Evolutionary conservation across 2,888 invertebrate genomes (phyloP).

Genomic region (Petrolisthes manimaculis): DNA sequence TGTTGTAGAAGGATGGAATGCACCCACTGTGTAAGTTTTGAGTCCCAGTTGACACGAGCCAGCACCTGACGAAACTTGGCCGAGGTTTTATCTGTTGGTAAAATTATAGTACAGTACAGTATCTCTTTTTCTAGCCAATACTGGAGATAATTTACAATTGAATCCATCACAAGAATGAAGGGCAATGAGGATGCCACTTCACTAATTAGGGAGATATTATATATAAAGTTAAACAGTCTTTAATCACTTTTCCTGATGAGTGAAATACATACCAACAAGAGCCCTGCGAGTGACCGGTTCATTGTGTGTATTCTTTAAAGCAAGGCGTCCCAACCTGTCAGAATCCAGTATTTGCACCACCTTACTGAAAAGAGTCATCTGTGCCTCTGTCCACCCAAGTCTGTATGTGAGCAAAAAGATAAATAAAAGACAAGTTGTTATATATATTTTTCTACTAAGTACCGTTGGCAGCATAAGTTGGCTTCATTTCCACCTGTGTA

Average conservation of each 20-base stretch:
- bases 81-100: slow-evolving; percentile 67
- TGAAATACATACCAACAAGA: slow-evolving; percentile 45
- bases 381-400: slow-evolving; percentile 57
- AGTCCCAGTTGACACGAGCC: slow-evolving; percentile 81
- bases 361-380: slow-evolving; percentile 48
- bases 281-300: slow-evolving; percentile 62
- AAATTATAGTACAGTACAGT: neutral
- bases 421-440: too few species aligned
- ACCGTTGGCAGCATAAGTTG: too few species aligned
- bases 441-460: too few species aligned
- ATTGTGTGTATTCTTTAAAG: slow-evolving; percentile 48
- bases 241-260: too few species aligned
- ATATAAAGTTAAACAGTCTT: too few species aligned
- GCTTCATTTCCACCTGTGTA: too few species aligned
- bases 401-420: slow-evolving; percentile 16
- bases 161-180: too few species aligned
- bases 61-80: slow-evolving; percentile 76
- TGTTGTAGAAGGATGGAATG: slow-evolving; percentile 80
- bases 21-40: slow-evolving; percentile 81
- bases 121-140: too few species aligned
- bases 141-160: too few species aligned
- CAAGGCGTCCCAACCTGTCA: slow-evolving; percentile 58
- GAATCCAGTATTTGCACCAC: slow-evolving; percentile 59
- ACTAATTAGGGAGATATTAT: too few species aligned
- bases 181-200: too few species aligned